Conservation (phyloP, 2,113 vertebrate species). For the Muntiacus muntjak region DNA sequence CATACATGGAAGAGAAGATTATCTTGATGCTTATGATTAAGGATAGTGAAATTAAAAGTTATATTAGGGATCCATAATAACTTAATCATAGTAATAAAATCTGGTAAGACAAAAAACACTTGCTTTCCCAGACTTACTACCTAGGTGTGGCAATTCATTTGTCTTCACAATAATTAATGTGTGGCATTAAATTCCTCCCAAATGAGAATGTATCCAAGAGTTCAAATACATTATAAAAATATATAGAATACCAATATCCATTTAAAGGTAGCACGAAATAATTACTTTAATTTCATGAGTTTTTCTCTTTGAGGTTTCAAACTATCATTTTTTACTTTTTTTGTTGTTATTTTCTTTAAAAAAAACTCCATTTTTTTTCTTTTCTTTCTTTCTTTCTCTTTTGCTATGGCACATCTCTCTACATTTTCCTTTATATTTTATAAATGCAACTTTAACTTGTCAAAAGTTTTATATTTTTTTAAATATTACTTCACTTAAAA, state of each 20-base stretch:
- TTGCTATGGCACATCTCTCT: background rate
- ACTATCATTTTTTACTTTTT: background rate
- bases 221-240: background rate
- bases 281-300: background rate
- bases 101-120: background rate
- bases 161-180: slow-evolving; percentile 30
- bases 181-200: slow-evolving; percentile 10
- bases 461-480: background rate
- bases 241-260: background rate
- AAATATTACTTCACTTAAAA: background rate
- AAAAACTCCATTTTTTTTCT: background rate
- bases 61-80: background rate
- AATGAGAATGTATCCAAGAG: background rate
- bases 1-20: background rate
- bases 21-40: background rate
- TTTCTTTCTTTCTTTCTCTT: background rate
- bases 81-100: background rate
- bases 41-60: background rate
- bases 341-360: background rate
- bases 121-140: background rate
- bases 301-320: background rate
- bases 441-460: background rate
- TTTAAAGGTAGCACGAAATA: background rate
- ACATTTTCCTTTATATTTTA: background rate
- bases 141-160: slow-evolving; percentile 5